Base-by-base conservation (phyloP, 2,888 invertebrate species). In the Eristalinus aeneus region DNA sequence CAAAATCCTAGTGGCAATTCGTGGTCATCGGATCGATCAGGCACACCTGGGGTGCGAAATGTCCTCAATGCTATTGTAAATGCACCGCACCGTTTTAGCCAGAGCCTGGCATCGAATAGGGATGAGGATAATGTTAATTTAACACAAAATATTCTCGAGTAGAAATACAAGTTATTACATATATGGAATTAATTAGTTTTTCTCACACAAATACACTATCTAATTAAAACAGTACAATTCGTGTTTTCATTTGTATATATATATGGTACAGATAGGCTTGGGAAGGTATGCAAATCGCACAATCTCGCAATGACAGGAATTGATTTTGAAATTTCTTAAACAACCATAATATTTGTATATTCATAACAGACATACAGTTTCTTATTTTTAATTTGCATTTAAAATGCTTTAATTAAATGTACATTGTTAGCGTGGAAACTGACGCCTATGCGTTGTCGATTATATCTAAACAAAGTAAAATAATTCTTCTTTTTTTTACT, bases 51-150 rank as follows among this genome's bases (percentile, higher is more conserved):
- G 1, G 90, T 92, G 12, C 90, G 92, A 23, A 91, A 91, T 78
- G 90, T 92, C 36, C 88, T 93, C 34, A 91, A 91, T 61, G 89
- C 90, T 54, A 90, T 91, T 61, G 88, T 89, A 65, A 90, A 90
- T 90, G 88, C 89, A 87, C 88, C 91, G 71, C 89, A 90, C 69
- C 89, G 90, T 10, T 88, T 90, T 75, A 88, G 90, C 82, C 86
- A 89, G 77, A 88, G 88, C 32, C 69, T 88, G 61, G 36, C 56
- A 10, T 73, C 80, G 11, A 79, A 79, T n/a, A 88, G 86, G 6
- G 88, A 88, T 65, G 93, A 92, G 34, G 93, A 92, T 82, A 90
- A 91, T 75, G 89, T 91, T 16, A 92, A 91, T 88, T 88, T 92
- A 73, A 91, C 92, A 32, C 90, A 90, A 69, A 92, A 92, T 84